These are phyloP conservation scores for Pocillopora meandrina DNA, from an alignment of 92 coral and sea anemone species.

Conservation along the genomic window DNA sequence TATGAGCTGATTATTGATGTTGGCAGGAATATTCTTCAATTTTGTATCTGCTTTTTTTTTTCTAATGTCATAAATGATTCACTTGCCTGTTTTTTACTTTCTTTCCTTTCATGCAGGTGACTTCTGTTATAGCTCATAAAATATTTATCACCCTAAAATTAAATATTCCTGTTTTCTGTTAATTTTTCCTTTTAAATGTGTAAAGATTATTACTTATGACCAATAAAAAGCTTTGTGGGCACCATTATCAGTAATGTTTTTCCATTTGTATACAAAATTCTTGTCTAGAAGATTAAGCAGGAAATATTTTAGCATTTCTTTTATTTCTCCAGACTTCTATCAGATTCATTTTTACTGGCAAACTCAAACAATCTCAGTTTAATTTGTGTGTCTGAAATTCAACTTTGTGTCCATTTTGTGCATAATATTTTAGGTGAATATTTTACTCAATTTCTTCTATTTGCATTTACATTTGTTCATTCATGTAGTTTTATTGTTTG, in stretches of 20 bases:
- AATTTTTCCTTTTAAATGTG: background rate
- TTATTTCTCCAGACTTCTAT: background rate
- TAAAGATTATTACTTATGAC: background rate
- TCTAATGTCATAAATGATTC: too few species aligned
- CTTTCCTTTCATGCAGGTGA: background rate
- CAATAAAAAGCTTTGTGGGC: constrained; percentile 9
- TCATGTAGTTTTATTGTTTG: background rate
- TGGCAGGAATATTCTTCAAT: too few species aligned
- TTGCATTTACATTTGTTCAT: background rate
- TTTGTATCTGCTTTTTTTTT: too few species aligned
- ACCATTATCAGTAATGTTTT: background rate
- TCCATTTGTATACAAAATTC: too few species aligned
- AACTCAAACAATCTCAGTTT: background rate
- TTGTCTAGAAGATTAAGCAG: background rate
- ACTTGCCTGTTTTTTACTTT: too few species aligned
- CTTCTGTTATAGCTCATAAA: background rate
- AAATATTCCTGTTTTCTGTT: constrained; percentile 10
- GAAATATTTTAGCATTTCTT: background rate
- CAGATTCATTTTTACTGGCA: background rate
- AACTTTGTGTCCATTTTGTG: background rate
- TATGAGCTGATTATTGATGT: too few species aligned
- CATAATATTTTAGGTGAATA: background rate
- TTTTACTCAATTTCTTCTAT: background rate
- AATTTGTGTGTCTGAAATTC: background rate
- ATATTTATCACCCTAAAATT: constrained; percentile 13